Evolutionary conservation across 2,888 invertebrate species (phyloP), one percentile per base, ranked within the genome.

Genomic region (Dorcus parallelipipedus): DNA sequence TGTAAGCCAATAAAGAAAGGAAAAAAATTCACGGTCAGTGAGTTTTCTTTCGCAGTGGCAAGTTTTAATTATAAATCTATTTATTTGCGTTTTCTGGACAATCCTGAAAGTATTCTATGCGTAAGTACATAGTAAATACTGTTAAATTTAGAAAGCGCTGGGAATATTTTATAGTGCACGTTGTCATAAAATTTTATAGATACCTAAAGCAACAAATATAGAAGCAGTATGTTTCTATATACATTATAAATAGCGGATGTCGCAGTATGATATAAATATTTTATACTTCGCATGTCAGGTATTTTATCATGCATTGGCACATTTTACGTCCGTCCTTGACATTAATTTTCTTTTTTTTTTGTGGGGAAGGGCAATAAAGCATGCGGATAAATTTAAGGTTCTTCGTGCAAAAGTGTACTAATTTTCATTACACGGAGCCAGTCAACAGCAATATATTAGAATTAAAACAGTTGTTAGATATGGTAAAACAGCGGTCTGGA

Each of bases 401-500:
- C 20, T 47, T 51, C 39, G 51, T 20, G 20, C 40, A 51, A 40
- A 38, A 38, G 39, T 23, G 9, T 10, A 47, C 51, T 38, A 53
- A 58, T 54, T 58, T 58, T 54, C 49, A 50, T 47, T 54, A 45
- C 10, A 10, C 39, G 51, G 17, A 51, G 23, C 42, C 42, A 14
- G 33, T 23, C 50, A 20, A 55, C 48, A 41, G 49, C 26, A 14
- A 41, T 45, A 56, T 39, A 47, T 56, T 38, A 10, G 33, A 51
- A 56, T 52, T 47, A 56, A 47, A 40, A 40, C 51, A 38, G 51
- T 38, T 48, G 49, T 59, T 56, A 45, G 52, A 56, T 56, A 59
- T 56, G 56, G 52, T 52, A 52, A 59, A 59, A 55, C 56, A 20
- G 50, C 54, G 26, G 59, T 58, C 57, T 49, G 60, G 61, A 61